Conservation (phyloP, 2,888 invertebrate genomes). For the Galerucella calmariensis region DNA sequence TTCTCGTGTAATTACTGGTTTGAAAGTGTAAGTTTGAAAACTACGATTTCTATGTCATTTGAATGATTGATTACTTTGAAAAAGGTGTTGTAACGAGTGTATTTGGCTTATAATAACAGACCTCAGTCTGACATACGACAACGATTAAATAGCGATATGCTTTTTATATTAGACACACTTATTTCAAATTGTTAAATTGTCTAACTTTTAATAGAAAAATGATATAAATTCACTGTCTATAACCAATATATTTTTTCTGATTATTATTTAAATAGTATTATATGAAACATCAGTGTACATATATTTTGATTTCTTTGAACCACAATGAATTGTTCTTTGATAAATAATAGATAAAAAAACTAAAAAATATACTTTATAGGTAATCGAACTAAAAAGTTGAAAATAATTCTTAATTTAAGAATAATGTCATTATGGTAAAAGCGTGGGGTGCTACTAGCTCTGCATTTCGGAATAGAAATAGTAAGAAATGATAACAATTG, state of each 20-base stretch:
- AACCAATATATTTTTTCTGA: neutral
- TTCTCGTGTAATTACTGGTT: neutral
- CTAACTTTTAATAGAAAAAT: neutral
- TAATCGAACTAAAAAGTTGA: no score
- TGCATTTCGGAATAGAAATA: no score
- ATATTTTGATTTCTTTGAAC: no score
- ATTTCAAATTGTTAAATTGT: neutral
- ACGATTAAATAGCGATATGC: neutral
- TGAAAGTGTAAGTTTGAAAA: conserved; percentile 1
- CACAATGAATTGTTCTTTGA: no score
- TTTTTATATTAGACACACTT: neutral
- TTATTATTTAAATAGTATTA: no score
- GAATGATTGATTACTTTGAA: conserved; percentile 3
- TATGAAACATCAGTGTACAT: no score
- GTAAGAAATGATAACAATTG: no score
- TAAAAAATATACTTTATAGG: no score
- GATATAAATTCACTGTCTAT: neutral
- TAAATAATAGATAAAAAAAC: no score
- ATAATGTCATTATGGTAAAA: no score
- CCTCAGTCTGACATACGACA: conserved; percentile 10
- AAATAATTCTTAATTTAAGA: no score
- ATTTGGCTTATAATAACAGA: neutral
- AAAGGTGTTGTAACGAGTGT: neutral
- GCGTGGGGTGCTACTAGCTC: no score
- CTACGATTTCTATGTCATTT: neutral